Conservation (phyloP, 2,797 vertebrate species). For the Anableps anableps region DNA sequence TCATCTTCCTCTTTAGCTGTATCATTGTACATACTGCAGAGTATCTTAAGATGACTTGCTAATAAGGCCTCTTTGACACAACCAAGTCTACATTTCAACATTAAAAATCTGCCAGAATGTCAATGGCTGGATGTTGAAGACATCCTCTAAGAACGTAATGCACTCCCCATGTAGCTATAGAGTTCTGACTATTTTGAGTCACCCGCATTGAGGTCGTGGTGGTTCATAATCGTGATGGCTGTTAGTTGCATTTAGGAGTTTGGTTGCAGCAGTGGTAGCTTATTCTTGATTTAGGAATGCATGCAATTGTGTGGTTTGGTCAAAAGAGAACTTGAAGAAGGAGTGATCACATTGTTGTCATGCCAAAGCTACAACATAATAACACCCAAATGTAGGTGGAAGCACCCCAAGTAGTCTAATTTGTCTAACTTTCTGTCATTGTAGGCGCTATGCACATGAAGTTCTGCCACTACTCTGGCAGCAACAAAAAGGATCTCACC, state of each 20-base stretch:
- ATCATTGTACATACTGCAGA: background rate
- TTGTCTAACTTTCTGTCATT: background rate
- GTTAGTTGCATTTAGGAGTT: too few species aligned
- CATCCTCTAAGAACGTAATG: background rate
- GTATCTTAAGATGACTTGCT: background rate
- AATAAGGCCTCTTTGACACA: background rate
- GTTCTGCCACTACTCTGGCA: background rate
- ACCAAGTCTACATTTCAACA: too few species aligned
- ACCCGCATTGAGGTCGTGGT: too few species aligned
- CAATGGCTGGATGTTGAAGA: too few species aligned
- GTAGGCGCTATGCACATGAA: background rate
- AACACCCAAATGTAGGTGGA: background rate
- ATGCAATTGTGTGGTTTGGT: background rate
- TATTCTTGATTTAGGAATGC: background rate
- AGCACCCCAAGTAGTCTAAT: background rate
- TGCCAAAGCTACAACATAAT: background rate
- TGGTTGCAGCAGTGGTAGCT: background rate
- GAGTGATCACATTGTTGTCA: background rate
- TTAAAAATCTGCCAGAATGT: too few species aligned
- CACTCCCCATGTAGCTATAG: background rate
- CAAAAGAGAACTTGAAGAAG: background rate
- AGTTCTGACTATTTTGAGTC: too few species aligned
- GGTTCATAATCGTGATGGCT: too few species aligned
- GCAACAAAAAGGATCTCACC: background rate
- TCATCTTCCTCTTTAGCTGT: background rate